Evolutionary conservation across 2,797 vertebrate genomes (phyloP).

Genomic region (Aldrovandia affinis): DNA sequence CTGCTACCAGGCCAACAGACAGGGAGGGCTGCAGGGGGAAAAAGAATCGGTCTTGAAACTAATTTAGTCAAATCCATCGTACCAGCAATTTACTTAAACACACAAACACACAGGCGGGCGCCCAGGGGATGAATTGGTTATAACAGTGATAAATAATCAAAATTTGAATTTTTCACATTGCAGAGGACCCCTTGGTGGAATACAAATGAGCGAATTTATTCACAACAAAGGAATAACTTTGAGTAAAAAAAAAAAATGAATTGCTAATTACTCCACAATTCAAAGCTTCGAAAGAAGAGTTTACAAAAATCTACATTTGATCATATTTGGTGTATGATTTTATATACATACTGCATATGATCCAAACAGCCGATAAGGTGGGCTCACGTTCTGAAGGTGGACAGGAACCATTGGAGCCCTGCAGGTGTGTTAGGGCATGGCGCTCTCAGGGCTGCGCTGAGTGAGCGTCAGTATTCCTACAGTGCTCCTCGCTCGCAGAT

Average conservation of each 20-base stretch:
- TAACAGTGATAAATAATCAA: conserved; percentile 47
- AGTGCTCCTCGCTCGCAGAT: conserved; percentile 49
- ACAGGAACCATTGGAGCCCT: conserved; percentile 29
- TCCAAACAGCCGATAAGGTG: neutral
- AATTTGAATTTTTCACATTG: conserved; percentile 44
- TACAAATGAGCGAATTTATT: conserved; percentile 51
- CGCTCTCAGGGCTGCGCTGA: conserved; percentile 45
- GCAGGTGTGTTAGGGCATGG: conserved; percentile 58
- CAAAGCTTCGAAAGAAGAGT: neutral
- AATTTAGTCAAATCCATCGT: conserved; percentile 3
- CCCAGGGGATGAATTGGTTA: conserved; percentile 32
- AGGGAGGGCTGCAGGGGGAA: neutral
- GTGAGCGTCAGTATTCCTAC: conserved; percentile 53
- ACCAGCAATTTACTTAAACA: conserved; percentile 18
- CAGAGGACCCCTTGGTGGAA: conserved; percentile 48
- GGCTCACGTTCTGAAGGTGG: neutral
- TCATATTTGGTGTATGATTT: neutral
- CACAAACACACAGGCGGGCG: conserved; percentile 20
- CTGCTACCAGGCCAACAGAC: neutral
- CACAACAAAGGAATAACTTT: conserved; percentile 51
- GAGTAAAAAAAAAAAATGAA: conserved; percentile 33
- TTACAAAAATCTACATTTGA: neutral
- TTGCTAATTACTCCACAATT: neutral
- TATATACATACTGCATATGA: neutral
- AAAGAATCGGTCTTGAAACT: neutral